phyloP scores from a whole-genome alignment of 2,888 invertebrate species.

The Formica aserva region DNA sequence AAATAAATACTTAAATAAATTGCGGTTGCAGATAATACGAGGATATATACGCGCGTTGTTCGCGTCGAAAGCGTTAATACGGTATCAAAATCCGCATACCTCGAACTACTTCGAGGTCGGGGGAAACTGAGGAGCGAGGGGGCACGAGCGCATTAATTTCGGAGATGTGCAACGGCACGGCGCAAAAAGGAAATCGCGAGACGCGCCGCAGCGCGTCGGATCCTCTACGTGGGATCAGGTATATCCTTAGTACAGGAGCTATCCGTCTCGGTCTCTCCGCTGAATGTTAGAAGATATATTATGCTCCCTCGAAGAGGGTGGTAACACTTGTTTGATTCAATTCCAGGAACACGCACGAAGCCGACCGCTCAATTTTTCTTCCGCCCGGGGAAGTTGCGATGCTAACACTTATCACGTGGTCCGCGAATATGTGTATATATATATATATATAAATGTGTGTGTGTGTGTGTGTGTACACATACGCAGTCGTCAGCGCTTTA shows the following conservation, averaged over 20 bases:
- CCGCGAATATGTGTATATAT: background rate
- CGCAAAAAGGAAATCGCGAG: slow-evolving; percentile 71
- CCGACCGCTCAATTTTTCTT: slow-evolving; percentile 80
- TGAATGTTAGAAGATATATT: slow-evolving; percentile 80
- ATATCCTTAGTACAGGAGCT: slow-evolving; percentile 73
- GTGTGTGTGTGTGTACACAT: background rate
- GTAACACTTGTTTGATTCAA: slow-evolving; percentile 84
- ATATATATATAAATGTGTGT: background rate
- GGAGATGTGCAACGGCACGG: slow-evolving; percentile 61
- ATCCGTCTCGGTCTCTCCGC: slow-evolving; percentile 78
- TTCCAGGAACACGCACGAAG: slow-evolving; percentile 80
- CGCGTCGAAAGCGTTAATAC: slow-evolving; percentile 42
- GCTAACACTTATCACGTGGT: slow-evolving; percentile 43
- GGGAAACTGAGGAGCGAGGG: slow-evolving; percentile 16
- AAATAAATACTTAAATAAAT: background rate
- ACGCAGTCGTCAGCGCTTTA: slow-evolving; percentile 5
- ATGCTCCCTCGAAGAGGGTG: slow-evolving; percentile 76
- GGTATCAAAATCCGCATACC: slow-evolving; percentile 51
- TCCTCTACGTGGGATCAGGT: slow-evolving; percentile 73
- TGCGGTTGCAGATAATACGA: background rate
- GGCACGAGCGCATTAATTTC: slow-evolving; percentile 71
- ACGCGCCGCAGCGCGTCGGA: slow-evolving; percentile 54
- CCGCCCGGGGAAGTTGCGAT: slow-evolving; percentile 61
- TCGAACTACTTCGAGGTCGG: slow-evolving; percentile 56
- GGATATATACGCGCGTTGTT: background rate